These are phyloP conservation scores for Epistrophe eligans DNA, from an alignment of 2,888 invertebrate species.

Conservation along the genomic window DNA sequence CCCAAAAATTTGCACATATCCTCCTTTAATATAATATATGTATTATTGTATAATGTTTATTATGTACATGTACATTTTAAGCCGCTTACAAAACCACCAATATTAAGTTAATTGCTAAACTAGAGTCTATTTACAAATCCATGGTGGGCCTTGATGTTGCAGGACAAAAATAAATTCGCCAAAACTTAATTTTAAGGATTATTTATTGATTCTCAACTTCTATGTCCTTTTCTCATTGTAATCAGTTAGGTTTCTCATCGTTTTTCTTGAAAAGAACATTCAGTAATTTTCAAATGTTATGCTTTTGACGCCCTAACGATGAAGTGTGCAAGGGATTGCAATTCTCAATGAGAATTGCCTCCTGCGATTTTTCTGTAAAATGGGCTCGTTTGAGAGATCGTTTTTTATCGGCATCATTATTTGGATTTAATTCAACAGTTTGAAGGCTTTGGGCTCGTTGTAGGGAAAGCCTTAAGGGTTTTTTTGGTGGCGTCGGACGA, in stretches of 20 bases:
- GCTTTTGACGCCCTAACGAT: constrained; percentile 82
- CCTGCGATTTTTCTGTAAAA: constrained; percentile 78
- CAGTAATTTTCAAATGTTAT: constrained; percentile 81
- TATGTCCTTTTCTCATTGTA: constrained; percentile 52
- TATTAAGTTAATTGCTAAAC: constrained; percentile 1
- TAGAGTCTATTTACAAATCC: constrained; percentile 59
- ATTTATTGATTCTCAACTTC: not conserved
- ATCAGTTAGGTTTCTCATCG: constrained; percentile 66
- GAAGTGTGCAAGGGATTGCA: constrained; percentile 81
- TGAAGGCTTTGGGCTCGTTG: constrained; percentile 93
- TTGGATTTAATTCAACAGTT: constrained; percentile 85
- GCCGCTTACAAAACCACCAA: constrained; percentile 29
- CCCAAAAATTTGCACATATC: too few relatives aligned
- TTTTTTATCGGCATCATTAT: constrained; percentile 81
- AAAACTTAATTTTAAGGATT: not conserved
- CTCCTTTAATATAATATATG: too few relatives aligned
- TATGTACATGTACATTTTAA: not conserved
- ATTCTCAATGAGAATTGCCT: constrained; percentile 80
- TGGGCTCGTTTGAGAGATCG: constrained; percentile 82
- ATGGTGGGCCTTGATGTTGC: constrained; percentile 41
- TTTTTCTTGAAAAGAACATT: constrained; percentile 76
- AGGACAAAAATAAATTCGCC: constrained; percentile 29
- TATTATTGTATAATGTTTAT: not conserved
- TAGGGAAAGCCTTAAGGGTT: constrained; percentile 91
- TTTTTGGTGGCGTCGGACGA: constrained; percentile 92